A percentile compares a stretch with the other conserved stretches of the same genome.
Conservation (phyloP, 2,888 invertebrate species). For the Odontothrips loti region DNA sequence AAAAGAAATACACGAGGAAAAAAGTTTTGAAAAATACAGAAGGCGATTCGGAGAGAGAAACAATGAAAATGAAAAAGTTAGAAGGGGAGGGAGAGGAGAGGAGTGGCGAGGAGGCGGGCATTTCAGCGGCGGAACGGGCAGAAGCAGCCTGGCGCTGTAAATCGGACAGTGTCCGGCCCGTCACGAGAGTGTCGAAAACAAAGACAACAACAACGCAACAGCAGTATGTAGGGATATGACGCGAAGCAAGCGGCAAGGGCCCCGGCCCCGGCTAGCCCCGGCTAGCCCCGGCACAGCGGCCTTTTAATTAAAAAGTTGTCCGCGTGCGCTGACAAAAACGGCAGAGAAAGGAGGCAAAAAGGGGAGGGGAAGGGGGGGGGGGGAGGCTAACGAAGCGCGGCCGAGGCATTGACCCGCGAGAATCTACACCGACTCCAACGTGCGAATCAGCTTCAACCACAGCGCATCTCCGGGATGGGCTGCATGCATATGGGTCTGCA, state of each 20-base stretch:
- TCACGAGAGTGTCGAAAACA: neutral
- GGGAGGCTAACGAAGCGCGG: neutral
- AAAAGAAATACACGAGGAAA: neutral
- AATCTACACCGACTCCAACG: too few relatives aligned
- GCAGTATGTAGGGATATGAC: neutral
- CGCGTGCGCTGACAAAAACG: neutral
- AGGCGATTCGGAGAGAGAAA: neutral
- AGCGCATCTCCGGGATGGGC: too few relatives aligned
- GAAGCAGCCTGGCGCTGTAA: too few relatives aligned
- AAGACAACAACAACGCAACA: too few relatives aligned
- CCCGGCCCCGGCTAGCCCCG: too few relatives aligned
- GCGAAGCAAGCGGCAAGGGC: neutral
- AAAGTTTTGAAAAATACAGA: neutral
- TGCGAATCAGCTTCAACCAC: too few relatives aligned
- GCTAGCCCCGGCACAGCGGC: neutral
- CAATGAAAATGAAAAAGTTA: neutral
- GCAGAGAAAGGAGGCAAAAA: neutral
- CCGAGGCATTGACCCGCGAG: neutral
- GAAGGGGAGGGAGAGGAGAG: neutral
- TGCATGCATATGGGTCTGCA: too few relatives aligned
- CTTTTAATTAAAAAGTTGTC: constrained; percentile 23
- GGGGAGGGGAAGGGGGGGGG: neutral
- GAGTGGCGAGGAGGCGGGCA: neutral
- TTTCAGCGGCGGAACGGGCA: neutral
- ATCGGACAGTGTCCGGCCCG: neutral